Conservation (phyloP, 2,113 vertebrate species). For the Caracal caracal region DNA sequence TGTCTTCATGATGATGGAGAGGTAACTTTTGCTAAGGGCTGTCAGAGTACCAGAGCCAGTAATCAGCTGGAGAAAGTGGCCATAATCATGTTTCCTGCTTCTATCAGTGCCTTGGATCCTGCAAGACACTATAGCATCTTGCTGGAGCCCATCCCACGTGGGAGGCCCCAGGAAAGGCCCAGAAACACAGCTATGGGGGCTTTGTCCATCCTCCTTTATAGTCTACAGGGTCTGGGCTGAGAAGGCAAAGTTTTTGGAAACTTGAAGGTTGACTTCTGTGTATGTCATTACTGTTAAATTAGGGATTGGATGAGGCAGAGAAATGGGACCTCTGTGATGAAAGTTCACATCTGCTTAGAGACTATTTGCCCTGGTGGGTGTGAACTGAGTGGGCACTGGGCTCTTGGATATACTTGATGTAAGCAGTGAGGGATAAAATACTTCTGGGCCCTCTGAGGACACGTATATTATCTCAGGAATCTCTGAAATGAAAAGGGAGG, state of each 20-base stretch:
- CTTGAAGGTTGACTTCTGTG: background rate
- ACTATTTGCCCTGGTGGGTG: background rate
- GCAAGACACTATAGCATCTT: background rate
- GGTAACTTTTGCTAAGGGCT: constrained; percentile 64
- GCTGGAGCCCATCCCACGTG: background rate
- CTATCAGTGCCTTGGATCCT: background rate
- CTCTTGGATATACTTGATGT: background rate
- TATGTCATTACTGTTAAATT: background rate
- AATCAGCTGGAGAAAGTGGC: constrained; percentile 14
- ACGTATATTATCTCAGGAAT: background rate
- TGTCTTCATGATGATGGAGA: constrained; percentile 41
- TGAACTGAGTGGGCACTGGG: background rate
- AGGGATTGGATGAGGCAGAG: background rate
- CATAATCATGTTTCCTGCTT: constrained; percentile 36
- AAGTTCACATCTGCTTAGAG: background rate
- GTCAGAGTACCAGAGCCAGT: constrained; percentile 15
- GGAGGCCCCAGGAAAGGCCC: background rate
- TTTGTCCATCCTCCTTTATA: background rate
- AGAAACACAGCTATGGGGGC: background rate
- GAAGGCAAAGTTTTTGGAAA: background rate
- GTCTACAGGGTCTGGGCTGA: background rate
- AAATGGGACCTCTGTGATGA: background rate
- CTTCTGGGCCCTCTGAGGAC: background rate
- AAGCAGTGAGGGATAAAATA: background rate
- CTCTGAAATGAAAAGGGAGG: background rate